Evolutionary conservation across 2,113 vertebrate species (phyloP).

Genomic region (Chloroceryle aenea): DNA sequence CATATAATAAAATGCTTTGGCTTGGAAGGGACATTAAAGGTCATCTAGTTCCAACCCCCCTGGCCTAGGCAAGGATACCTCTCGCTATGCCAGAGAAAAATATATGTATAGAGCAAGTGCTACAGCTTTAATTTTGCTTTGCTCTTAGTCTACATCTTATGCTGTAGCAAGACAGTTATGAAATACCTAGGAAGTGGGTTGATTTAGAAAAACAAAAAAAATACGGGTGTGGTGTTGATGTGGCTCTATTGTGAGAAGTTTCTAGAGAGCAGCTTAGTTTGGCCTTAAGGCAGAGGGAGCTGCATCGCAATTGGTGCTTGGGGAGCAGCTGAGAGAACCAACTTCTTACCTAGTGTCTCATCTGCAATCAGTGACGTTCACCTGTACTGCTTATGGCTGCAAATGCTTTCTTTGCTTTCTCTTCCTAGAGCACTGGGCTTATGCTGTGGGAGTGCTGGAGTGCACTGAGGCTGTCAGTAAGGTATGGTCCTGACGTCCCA

Average conservation of each 20-base stretch:
- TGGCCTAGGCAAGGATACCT: no score
- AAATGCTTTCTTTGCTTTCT: neutral
- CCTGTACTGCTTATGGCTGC: neutral
- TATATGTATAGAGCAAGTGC: neutral
- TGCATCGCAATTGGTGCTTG: neutral
- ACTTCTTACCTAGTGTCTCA: neutral
- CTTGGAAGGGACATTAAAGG: no score
- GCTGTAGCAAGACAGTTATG: neutral
- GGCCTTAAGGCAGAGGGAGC: neutral
- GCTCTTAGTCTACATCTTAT: neutral
- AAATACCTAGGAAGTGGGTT: neutral
- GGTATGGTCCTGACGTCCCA: neutral
- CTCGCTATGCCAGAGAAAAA: neutral
- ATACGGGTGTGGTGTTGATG: fast-evolving
- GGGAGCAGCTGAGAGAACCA: neutral
- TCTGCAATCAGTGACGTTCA: neutral
- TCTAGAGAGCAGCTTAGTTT: neutral
- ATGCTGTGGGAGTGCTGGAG: neutral
- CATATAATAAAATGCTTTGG: no score
- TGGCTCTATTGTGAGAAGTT: neutral
- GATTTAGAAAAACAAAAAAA: neutral
- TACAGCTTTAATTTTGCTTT: neutral
- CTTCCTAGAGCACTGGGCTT: neutral
- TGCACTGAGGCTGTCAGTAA: fast-evolving
- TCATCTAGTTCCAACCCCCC: no score